Base-by-base conservation (phyloP, 2,113 vertebrate genomes). In the Barnardius zonarius region DNA sequence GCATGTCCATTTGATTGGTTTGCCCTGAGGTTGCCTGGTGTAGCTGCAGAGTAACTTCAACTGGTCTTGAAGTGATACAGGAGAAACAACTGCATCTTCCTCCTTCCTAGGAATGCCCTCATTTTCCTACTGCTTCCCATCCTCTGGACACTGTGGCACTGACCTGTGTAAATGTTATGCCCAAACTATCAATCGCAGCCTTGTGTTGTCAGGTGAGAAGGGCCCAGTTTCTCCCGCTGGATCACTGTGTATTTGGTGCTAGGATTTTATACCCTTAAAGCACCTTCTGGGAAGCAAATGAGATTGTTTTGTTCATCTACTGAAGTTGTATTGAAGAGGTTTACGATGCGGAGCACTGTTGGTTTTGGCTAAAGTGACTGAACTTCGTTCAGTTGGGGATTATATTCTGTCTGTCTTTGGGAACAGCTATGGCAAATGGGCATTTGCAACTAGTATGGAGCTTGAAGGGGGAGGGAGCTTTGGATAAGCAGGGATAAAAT, bases 1-100 rank as follows among this genome's bases (percentile, higher is more conserved):
- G 7, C 5, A 2, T 30, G 19, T 13, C 28, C 51, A 0, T 4
- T 24, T 24, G 6, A 2, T 57, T 27, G 52, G 48, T 24, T 4
- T 0, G 0, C 9, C 17, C n/a, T 25, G 19, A 81, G 55, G 16
- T 27, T 79, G 28, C 25, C 23, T 72, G 35, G 3, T 49, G 11
- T 33, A 44, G 24, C 14, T 69, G 27, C 51, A 30, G 37, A 31
- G 41, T 76, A 41, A 51, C 46, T 89, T 81, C 33, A 66, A 1
- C 18, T 85, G 52, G 54, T 59, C 79, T 85, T 57, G 44, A 64
- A 51, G 15, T 63, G 62, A 55, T 31, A 54, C 4, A 17, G 30
- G 27, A 76, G 28, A 72, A 67, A 68, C 23, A 57, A 11, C 46
- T 16, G 17, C 52, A 83, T 30, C 70, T 79, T 64, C 61, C 33